Evolutionary conservation across 2,113 vertebrate species (phyloP).

Genomic region (Bubo scandiacus): DNA sequence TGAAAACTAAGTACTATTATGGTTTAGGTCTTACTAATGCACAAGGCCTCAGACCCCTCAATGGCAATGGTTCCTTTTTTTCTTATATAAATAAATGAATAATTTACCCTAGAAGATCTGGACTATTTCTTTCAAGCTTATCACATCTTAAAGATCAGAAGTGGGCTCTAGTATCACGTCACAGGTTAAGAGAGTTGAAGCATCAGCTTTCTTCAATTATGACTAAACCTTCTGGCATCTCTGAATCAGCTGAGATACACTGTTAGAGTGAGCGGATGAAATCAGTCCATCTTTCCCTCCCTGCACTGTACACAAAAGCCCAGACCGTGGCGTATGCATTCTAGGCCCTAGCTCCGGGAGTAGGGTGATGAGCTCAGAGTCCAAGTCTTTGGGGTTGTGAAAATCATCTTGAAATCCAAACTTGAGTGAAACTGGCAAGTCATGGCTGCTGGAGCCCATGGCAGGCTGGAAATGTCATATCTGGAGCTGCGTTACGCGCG

Average conservation of each 20-base stretch:
- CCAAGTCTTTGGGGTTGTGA: not conserved
- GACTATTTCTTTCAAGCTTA: not conserved
- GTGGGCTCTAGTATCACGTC: not conserved
- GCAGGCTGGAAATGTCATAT: not conserved
- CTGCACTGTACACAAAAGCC: not conserved
- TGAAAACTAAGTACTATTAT: not conserved
- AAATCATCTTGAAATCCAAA: not conserved
- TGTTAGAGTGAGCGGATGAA: not conserved
- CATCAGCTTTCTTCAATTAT: not conserved
- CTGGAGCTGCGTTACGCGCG: accelerated
- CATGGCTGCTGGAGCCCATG: not conserved
- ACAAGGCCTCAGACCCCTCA: not conserved
- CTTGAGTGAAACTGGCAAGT: not conserved
- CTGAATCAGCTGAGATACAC: not conserved
- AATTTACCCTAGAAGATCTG: not conserved
- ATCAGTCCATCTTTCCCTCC: not conserved
- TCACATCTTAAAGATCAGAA: not conserved
- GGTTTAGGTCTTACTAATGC: not conserved
- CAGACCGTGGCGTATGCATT: accelerated
- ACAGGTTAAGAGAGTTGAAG: slow-evolving; percentile 27
- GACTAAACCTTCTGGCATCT: not conserved
- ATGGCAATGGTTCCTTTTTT: not conserved
- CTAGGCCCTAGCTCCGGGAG: not conserved
- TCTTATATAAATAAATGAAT: not conserved
- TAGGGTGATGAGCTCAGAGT: not conserved